Base-by-base conservation (phyloP, 2,797 vertebrate species). In the Halcyon badia region DNA sequence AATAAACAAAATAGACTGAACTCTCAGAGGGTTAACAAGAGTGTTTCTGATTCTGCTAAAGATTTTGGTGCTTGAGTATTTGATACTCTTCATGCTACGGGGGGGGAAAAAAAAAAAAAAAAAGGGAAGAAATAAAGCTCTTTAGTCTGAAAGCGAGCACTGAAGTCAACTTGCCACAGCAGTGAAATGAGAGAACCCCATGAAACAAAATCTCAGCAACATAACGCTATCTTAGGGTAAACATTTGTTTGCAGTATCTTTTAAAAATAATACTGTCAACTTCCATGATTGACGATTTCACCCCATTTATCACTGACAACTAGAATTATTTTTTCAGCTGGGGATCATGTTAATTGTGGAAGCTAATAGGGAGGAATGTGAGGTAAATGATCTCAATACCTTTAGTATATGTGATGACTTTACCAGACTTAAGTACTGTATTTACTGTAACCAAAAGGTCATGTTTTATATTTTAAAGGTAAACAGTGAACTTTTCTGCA, bases 271-370 rank as follows among this genome's bases (percentile, higher is more conserved):
- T 96, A 94, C 87, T 84, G 83, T 85, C 39, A 17, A 71, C 92
- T 91, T 92, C 73, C 75, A 91, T 95, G 97, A 97, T 94, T 97
- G 97, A 94, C 96, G 87, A 95, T 94, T 97, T 46, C 79, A 96
- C 94, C 87, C 91, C 84, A 98, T 97, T 96, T 94, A 97, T 98
- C 98, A 97, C 97, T 96, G 97, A 97, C 91, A 77, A 78, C 72
- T 33, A 92, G 75, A 93, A 97, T 93, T 98, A 98, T 98, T 98
- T 98, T 98, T 96, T 97, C 98, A 98, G 98, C 98, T 98, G 98
- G 96, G 97, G 97, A 96, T 97, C 97, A 98, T 95, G 97, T 97
- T 98, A 97, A 98, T 98, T 97, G 97, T 97, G 95, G 94, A 95
- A 97, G 94, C 96, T 95, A 97, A 97, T 96, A 96, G 97, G 96